Conservation (phyloP, 2,888 invertebrate species). For the Agriopis leucophaearia region DNA sequence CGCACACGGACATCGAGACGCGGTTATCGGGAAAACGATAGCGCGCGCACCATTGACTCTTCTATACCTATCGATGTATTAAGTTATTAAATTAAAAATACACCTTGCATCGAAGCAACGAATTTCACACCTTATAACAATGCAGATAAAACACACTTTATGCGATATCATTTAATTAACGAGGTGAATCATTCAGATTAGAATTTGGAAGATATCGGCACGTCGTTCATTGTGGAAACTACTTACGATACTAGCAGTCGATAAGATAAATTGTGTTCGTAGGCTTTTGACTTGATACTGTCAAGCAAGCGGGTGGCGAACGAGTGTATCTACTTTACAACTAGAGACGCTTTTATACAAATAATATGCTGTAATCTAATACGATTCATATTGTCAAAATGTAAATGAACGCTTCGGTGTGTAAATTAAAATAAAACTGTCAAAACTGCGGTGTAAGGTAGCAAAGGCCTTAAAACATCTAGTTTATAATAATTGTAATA, state of each 20-base stretch:
- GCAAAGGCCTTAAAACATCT: slow-evolving; percentile 3
- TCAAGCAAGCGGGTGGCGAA: slow-evolving; percentile 65
- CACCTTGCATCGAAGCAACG: slow-evolving; percentile 52
- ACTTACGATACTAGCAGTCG: slow-evolving; percentile 81
- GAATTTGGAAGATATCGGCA: slow-evolving; percentile 84
- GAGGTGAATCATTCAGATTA: slow-evolving; percentile 84
- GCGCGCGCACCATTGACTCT: slow-evolving; percentile 76
- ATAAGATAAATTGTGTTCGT: slow-evolving; percentile 82
- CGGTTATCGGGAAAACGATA: slow-evolving; percentile 77
- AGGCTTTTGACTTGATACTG: slow-evolving; percentile 80
- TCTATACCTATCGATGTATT: slow-evolving; percentile 81
- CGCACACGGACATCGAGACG: slow-evolving; percentile 74
- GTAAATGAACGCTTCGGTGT: slow-evolving; percentile 39
- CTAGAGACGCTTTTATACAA: slow-evolving; percentile 26
- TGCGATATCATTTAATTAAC: slow-evolving; percentile 75
- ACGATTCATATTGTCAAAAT: slow-evolving; percentile 20
- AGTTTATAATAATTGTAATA: not conserved
- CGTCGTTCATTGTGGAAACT: slow-evolving; percentile 85
- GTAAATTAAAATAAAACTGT: slow-evolving; percentile 21
- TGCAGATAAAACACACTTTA: slow-evolving; percentile 18
- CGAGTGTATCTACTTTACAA: slow-evolving; percentile 11
- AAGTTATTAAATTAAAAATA: slow-evolving; percentile 85
- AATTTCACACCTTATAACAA: slow-evolving; percentile 58
- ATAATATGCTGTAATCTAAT: slow-evolving; percentile 8
- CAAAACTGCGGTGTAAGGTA: slow-evolving; percentile 12